Base-by-base conservation (phyloP, 1,140 invertebrate species). In the Cepaea nemoralis region DNA sequence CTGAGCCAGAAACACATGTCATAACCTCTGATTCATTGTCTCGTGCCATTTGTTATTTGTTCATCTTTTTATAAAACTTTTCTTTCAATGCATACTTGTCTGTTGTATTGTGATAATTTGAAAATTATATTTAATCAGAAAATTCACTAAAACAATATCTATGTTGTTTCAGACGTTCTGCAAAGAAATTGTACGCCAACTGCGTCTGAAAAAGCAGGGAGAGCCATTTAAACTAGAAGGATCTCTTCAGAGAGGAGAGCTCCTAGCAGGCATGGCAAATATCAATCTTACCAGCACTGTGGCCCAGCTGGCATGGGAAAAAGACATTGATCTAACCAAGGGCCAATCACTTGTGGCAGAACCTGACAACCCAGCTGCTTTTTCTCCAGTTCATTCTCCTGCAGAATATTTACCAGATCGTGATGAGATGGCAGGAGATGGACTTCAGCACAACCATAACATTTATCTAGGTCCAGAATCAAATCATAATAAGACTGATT, bases 291-390 rank as follows among this genome's bases (percentile, higher is more conserved):
- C 87, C 16, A 81, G 78, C 39, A 87, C 89, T 16, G 84, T 90
- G 2, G 77, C 83, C 40, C 90, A 91, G 78, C 81, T 91, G 45
- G 90, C 90, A 24, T 91, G 90, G 90, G 88, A 89, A 76, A 87
- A 87, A 80, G 89, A 91, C 77, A 88, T 91, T 76, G 87, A 89
- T 80, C 79, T 90, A 10, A 86, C 85, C 48, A 87, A 88, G 69
- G 88, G 86, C 50, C 80, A 85, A 40, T 79, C 85, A 40, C 85
- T 88, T 77, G 83, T 85, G 22, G 31, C 84, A 31, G 87, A 86
- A 42, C 82, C 85, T 0, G 70, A 78, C 48, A 22, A 82, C 8
- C 80, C 66, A 27, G 75, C 83, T 8, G 63, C 73, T 0, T 80
- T 59, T 10, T 66, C 74, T 12, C 31, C 39, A 24, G 19, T 35